Evolutionary conservation across 2,797 vertebrate species (phyloP), one percentile per base, ranked within the genome.

Genomic region (Premnoplex brunnescens): DNA sequence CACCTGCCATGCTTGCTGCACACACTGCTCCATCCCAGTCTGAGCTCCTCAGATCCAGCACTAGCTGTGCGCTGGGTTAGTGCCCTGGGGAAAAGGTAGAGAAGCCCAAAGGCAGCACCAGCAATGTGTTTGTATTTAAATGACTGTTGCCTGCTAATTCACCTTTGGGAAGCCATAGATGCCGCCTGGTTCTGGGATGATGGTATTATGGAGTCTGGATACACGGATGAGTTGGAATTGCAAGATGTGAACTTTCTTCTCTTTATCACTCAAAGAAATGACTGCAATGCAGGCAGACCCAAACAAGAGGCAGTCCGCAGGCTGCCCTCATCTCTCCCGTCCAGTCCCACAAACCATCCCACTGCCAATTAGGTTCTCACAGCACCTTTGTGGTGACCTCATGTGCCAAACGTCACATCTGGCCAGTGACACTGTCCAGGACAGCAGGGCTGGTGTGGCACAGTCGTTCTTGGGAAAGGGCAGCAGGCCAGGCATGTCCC

Each of bases 401-500:
- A 24, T 7, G 30, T 43, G 76, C 37, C 52, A 75, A 54, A n/a
- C n/a, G n/a, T 26, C 76, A 32, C 0, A 7, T 49, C 79, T 81
- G 73, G 49, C 32, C n/a, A 18, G 32, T 4, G 83, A 28, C 44
- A 11, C n/a, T 23, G 51, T 0, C 1, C 56, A 37, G 85, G 39
- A 39, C 67, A 69, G 54, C 26, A 54, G 73, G 37, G 76, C 39
- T 34, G 9, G 2, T 9, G 23, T 1, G 2, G 36, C 63, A 69
- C 71, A 48, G 63, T 4, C 17, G 8, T 69, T 78, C 58, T 24
- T 0, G 2, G 60, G 36, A 28, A 60, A 78, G 54, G 32, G 55
- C 71, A 58, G 43, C 1, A 7, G 43, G 75, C 36, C 58, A 43
- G 62, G 43, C 0, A 0, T 6, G 32, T 20, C 59, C 34, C 0